phyloP scores from a whole-genome alignment of 2,113 vertebrate species.

The Ovibos moschatus region DNA sequence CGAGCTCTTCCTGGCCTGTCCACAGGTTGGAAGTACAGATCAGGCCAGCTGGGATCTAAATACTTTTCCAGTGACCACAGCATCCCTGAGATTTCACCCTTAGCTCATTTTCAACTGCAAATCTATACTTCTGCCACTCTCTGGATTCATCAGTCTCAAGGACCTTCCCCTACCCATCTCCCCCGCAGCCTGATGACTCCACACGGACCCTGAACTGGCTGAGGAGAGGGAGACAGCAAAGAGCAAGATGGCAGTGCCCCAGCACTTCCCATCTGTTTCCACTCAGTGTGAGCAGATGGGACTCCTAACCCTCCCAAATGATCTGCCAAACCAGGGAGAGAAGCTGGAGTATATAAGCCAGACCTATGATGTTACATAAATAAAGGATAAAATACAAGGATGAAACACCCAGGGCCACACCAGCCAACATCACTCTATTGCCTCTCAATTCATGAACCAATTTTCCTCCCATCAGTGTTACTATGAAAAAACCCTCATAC shows the following conservation, averaged over 20 bases:
- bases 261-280: neutral
- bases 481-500: neutral
- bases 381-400: neutral
- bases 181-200: neutral
- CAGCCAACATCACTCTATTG: neutral
- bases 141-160: neutral
- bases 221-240: neutral
- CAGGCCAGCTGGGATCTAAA: neutral
- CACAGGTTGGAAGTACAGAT: neutral
- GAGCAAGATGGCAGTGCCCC: neutral
- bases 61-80: neutral
- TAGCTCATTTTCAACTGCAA: neutral
- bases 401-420: neutral
- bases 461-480: neutral
- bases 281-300: neutral
- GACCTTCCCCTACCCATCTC: neutral
- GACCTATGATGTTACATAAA: neutral
- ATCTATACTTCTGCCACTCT: neutral
- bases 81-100: neutral
- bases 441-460: neutral
- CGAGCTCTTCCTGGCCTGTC: neutral
- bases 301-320: neutral
- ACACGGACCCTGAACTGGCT: neutral
- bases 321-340: neutral
- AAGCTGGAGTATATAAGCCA: neutral